Evolutionary conservation across 2,888 invertebrate species (phyloP), one percentile per base, ranked within the genome.

Genomic region (Orchesella flavescens): DNA sequence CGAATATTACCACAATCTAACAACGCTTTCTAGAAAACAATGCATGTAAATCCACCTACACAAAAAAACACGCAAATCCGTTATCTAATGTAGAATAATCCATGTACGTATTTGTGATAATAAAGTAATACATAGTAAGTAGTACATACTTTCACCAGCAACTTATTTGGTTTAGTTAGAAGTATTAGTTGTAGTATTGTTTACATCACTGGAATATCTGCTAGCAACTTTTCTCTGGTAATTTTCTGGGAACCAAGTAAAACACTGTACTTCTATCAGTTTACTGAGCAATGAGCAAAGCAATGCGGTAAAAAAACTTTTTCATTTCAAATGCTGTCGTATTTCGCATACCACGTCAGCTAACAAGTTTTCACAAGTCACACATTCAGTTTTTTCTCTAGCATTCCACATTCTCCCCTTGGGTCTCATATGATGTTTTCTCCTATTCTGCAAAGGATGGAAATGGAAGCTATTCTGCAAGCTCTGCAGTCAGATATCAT

Each of bases 321-420:
- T 74, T 65, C 53, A 63, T 74, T 65, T 74, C 17, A 65, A 74
- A 53, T 74, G 17, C 15, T 61, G 34, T 63, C 61, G 57, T 57
- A 19, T 61, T 65, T 65, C 43, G 65, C 65, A 65, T 65, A 65
- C 65, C 43, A 65, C 19, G 65, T 44, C 44, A 65, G 65, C 44
- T 44, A n/a, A 43, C 21, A 65, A 43, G 43, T 4, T 17, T 44
- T 4, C 44, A 65, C 43, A 61, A 61, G 24, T 61, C 59, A 61
- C 46, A 44, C 21, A 73, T 43, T 57, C 24, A 23, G 2, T 21
- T 24, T 65, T 43, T 43, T 65, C 23, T 74, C 21, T 13, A 66
- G 65, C 23, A 53, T 55, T 66, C 24, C 53, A 34, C 63, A 74
- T 53, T 17, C 53, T 34, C 53, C 65, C 53, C 74, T 21, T n/a